Base-by-base conservation (phyloP, 2,797 vertebrate genomes). In the Channallabes apus region DNA sequence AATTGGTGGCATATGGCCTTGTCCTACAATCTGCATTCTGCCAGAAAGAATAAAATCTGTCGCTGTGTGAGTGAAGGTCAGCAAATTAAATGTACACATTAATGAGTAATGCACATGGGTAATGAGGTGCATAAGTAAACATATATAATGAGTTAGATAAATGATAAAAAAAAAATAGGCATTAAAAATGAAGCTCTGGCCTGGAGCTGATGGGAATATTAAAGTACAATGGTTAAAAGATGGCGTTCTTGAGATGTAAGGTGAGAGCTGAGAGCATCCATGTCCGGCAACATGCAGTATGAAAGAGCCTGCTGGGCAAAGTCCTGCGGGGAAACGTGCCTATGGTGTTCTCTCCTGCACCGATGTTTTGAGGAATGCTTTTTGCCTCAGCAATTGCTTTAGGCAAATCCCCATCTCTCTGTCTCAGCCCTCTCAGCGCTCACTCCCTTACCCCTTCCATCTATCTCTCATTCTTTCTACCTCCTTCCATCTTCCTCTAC, bases 321-420 rank as follows among this genome's bases (percentile, higher is more conserved):
- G 92, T 92, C 93, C 90, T 88, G 85, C 87, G 83, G 93, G 92
- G 88, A 91, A 88, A 89, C 89, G 88, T 91, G 93, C 94, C 93
- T 94, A 92, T 93, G 93, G 94, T 95, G 94, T 94, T 94, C 94
- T 94, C 94, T 92, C 87, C 93, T 91, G 92, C 91, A 93, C 90
- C 86, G 87, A 89, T 91, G 89, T 95, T 94, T 94, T 94, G 92
- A 95, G 94, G 90, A 90, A 84, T 93, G 92, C 92, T 93, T 93
- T 83, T 93, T 90, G 94, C 94, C 92, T 94, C 92, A 93, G 93
- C 94, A 92, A 92, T 93, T 92, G 93, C 94, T 95, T 88, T 92
- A 91, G 95, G 95, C 95, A 92, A 93, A 90, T 90, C 90, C 90
- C 90, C 89, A 87, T 91, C 90, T 82, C 80, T 82, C 78, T 46